Base-by-base conservation (phyloP, 1,140 invertebrate species). In the Hyphantria cunea region DNA sequence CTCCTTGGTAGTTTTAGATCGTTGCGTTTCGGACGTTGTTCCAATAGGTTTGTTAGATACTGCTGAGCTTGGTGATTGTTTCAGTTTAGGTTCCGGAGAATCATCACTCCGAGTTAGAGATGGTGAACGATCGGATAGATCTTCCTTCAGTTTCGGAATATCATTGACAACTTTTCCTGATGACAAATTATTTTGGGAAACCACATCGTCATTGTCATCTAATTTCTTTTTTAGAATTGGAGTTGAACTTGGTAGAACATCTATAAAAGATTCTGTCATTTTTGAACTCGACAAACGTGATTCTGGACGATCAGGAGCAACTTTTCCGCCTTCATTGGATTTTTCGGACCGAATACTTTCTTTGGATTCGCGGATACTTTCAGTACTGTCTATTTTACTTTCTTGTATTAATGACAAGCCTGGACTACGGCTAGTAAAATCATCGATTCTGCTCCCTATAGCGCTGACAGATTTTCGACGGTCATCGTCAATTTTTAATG, bases 201-300 rank as follows among this genome's bases (percentile, higher is more conserved):
- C 78, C 5, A 90, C 87, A 63, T 91, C 91, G 59, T 91, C 89
- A 61, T 91, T 85, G 59, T 91, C 88, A 60, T 90, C 86, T 44
- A 56, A 14, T 52, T 80, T 86, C 63, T 90, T 91, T 58, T 84
- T 9, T n/a, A 39, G 2, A 7, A 10, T 86, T 33, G 70, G 63
- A 37, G 66, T 72, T 66, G 76, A 53, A 48, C 70, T 85, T 59
- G 83, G 70, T 49, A 91, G 65, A 34, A 85, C 85, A 31, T 89
- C 88, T 59, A 92, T 91, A 49, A 91, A 84, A 10, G 90, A 92
- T 72, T 92, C 91, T 33, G 85, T 86, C 89, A 92, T 91, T 79
- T 84, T 91, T 11, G 89, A 82, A 31, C 82, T 86, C 39, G 86
- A 80, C 6, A 91, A 61, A 12, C 89, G 82, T 4, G 90, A 91